Evolutionary conservation across 2,888 invertebrate species (phyloP).

Genomic region (Crepidodera aurea): DNA sequence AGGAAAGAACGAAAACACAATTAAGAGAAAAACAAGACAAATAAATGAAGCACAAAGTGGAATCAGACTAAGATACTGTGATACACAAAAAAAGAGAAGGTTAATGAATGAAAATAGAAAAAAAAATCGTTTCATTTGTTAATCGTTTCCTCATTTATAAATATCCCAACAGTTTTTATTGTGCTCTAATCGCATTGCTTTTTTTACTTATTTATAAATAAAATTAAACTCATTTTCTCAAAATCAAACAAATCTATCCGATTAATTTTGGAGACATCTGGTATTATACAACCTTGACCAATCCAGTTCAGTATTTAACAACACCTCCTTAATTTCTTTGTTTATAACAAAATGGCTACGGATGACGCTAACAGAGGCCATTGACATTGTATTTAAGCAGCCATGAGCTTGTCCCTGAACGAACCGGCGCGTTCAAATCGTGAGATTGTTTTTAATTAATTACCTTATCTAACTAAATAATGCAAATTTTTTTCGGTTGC

Average conservation of each 20-base stretch:
- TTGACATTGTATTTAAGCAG: constrained; percentile 35
- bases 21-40: too few species aligned
- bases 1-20: too few species aligned
- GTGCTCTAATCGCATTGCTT: too few species aligned
- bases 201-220: too few species aligned
- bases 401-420: constrained; percentile 39
- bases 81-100: too few species aligned
- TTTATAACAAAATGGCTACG: constrained; percentile 33
- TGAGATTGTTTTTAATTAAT: constrained; percentile 40
- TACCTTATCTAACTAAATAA: constrained; percentile 34
- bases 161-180: too few species aligned
- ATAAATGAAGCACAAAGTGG: too few species aligned
- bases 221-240: too few species aligned
- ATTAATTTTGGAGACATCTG: constrained; percentile 10
- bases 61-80: too few species aligned
- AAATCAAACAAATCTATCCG: background rate
- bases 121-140: too few species aligned
- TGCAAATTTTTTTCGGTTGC: constrained; percentile 41
- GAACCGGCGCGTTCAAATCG: constrained; percentile 30
- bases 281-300: constrained; percentile 24
- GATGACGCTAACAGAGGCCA: constrained; percentile 33
- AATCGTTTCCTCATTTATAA: too few species aligned
- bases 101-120: too few species aligned
- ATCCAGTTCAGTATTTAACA: constrained; percentile 18
- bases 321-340: constrained; percentile 31